Evolutionary conservation across 2,797 vertebrate genomes (phyloP).

Genomic region (Melanotaenia maccullochi): DNA sequence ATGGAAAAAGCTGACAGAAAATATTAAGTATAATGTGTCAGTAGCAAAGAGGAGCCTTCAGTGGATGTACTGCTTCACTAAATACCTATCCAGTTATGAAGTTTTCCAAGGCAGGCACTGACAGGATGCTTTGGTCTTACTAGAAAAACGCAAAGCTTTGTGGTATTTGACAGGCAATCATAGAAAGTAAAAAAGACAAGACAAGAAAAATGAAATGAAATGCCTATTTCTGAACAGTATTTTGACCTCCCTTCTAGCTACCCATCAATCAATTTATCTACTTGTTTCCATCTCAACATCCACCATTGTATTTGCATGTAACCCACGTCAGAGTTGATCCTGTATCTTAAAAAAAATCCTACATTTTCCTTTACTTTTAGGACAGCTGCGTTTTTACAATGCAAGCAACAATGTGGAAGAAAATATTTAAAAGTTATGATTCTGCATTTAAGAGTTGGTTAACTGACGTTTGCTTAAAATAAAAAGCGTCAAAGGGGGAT

Average conservation of each 20-base stretch:
- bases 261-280: background rate
- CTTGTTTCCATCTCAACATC: slow-evolving; percentile 3
- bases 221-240: slow-evolving; percentile 4
- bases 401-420: background rate
- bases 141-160: slow-evolving; percentile 33
- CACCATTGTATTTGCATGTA: slow-evolving; percentile 15
- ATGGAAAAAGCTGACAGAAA: slow-evolving; percentile 28
- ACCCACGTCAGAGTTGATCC: background rate
- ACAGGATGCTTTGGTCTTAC: slow-evolving; percentile 51
- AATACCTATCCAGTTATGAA: slow-evolving; percentile 64
- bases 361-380: background rate
- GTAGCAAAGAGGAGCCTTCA: slow-evolving; percentile 45
- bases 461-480: too few species aligned
- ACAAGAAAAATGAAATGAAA: slow-evolving; percentile 17
- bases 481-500: too few species aligned
- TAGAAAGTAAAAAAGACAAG: slow-evolving; percentile 17
- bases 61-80: slow-evolving; percentile 56
- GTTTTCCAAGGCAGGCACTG: slow-evolving; percentile 57
- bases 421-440: background rate
- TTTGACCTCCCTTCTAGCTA: slow-evolving; percentile 15
- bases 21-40: slow-evolving; percentile 39
- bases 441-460: too few species aligned
- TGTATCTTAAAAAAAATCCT: slow-evolving; percentile 5
- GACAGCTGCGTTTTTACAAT: background rate
- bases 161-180: slow-evolving; percentile 53